Conservation (phyloP, 2,888 invertebrate genomes). For the Pristionchus fissidentatus region DNA sequence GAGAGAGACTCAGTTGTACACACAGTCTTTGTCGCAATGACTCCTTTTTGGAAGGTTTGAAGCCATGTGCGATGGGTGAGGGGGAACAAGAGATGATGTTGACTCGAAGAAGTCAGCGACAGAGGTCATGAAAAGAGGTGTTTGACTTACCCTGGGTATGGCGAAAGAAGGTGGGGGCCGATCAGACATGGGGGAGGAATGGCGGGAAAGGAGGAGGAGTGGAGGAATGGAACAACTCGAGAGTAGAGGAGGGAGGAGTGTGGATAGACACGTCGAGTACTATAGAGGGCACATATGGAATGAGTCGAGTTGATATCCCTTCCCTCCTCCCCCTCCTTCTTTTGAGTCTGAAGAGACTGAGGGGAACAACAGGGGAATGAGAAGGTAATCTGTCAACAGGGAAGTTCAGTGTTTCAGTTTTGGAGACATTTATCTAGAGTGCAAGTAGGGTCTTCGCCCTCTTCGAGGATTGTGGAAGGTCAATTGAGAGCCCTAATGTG, state of each 20-base stretch:
- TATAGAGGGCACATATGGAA: constrained; percentile 38
- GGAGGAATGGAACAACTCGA: constrained; percentile 2
- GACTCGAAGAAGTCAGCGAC: not conserved
- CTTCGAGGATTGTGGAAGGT: too few species aligned
- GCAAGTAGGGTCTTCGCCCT: too few species aligned
- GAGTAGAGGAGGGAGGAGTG: not conserved
- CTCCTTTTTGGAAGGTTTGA: too few species aligned
- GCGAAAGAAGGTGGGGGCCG: not conserved
- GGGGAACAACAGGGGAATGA: not conserved
- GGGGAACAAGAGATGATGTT: not conserved
- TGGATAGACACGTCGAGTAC: constrained; percentile 29
- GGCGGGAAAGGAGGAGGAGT: not conserved
- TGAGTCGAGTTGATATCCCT: constrained; percentile 29
- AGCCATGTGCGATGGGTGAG: too few species aligned
- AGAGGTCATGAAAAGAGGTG: not conserved
- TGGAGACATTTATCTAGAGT: too few species aligned
- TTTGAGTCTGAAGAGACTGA: constrained; percentile 10
- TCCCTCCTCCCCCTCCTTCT: not conserved
- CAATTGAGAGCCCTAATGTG: too few species aligned
- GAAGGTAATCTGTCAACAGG: not conserved
- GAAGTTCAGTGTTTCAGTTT: not conserved
- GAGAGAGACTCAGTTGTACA: too few species aligned
- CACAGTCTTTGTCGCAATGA: too few species aligned
- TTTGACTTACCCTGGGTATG: constrained; percentile 23
- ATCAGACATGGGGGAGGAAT: not conserved